Percentiles rank a stretch among this genome's conserved stretches.
These are phyloP conservation scores for Globia sparganii DNA, from an alignment of 2,888 invertebrate species.

Conservation along the genomic window DNA sequence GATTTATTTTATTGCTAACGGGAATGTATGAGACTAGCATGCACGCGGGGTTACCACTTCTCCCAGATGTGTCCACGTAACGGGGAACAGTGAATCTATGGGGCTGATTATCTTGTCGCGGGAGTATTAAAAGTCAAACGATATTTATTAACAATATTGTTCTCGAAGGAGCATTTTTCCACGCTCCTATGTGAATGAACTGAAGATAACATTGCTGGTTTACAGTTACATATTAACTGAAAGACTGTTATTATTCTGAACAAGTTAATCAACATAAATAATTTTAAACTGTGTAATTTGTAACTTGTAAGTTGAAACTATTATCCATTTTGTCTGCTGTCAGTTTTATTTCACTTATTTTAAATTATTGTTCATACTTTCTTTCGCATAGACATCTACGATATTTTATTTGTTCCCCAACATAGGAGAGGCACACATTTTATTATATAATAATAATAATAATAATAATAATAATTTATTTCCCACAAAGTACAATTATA, in stretches of 20 bases:
- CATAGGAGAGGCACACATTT: neutral
- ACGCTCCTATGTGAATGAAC: slow-evolving; percentile 37
- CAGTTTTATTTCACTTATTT: slow-evolving; percentile 4
- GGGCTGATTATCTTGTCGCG: slow-evolving; percentile 16
- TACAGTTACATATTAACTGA: slow-evolving; percentile 26
- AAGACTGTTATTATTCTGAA: slow-evolving; percentile 20
- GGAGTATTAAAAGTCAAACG: slow-evolving; percentile 25
- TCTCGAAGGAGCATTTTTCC: slow-evolving; percentile 29
- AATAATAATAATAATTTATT: no score
- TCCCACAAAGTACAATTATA: no score
- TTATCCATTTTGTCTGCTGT: neutral
- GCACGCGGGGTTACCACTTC: neutral
- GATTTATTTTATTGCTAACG: neutral
- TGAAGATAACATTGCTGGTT: neutral
- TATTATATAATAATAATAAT: no score
- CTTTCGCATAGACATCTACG: neutral
- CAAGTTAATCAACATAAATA: neutral
- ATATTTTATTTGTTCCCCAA: neutral
- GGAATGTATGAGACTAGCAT: neutral
- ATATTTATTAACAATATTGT: slow-evolving; percentile 45
- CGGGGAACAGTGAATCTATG: slow-evolving; percentile 28
- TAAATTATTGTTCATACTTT: neutral
- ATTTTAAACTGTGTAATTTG: no score
- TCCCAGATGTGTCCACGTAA: slow-evolving; percentile 21
- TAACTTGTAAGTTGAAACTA: neutral